Percentiles rank a stretch among this genome's conserved stretches.
phyloP scores from a whole-genome alignment of 2,888 invertebrate genomes.

The Lycocerus yunnanus region DNA sequence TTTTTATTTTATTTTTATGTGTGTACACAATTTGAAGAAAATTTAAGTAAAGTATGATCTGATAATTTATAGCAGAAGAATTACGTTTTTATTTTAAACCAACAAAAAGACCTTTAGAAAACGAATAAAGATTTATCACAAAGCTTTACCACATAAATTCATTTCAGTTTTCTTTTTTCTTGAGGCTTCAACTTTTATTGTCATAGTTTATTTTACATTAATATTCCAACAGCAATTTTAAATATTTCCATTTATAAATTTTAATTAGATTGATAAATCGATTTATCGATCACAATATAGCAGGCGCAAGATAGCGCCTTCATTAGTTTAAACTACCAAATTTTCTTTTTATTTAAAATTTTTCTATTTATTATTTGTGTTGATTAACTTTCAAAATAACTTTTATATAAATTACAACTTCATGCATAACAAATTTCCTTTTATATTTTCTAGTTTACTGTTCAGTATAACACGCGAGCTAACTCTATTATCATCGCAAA shows the following conservation, averaged over 20 bases:
- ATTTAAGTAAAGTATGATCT: not conserved
- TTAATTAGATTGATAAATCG: not conserved
- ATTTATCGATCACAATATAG: not conserved
- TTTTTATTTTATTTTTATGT: not conserved
- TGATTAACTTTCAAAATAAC: slow-evolving; percentile 4
- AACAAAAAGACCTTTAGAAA: not conserved
- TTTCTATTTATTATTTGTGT: not conserved
- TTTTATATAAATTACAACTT: slow-evolving; percentile 2
- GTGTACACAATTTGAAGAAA: not conserved
- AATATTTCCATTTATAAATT: not conserved
- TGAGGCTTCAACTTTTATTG: not conserved
- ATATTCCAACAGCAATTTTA: not conserved
- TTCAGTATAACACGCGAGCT: not conserved
- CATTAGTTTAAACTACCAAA: not conserved
- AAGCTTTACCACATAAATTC: not conserved
- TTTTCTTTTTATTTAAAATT: not conserved
- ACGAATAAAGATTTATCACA: not conserved
- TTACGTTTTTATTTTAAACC: not conserved
- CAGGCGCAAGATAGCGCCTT: not conserved
- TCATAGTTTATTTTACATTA: not conserved
- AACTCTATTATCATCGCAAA: not conserved
- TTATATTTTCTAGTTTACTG: not conserved
- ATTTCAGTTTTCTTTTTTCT: not conserved
- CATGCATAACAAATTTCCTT: slow-evolving; percentile 1
- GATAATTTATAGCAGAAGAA: not conserved